phyloP scores from a whole-genome alignment of 2,113 vertebrate genomes.

The Pachypanchax playfairii region DNA sequence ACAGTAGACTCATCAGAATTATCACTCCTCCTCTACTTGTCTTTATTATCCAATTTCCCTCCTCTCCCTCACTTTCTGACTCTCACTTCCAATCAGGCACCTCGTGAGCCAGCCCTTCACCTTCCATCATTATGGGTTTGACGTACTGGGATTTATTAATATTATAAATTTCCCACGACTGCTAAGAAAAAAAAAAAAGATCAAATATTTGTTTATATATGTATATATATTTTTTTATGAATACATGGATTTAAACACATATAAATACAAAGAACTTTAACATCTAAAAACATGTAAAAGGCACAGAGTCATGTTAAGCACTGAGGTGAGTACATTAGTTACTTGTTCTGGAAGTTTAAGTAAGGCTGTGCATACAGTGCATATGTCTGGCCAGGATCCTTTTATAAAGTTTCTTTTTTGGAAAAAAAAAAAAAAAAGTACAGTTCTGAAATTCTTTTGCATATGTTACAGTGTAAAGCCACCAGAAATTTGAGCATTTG shows the following conservation, averaged over 20 bases:
- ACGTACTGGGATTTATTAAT: conserved; percentile 73
- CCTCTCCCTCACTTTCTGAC: conserved; percentile 45
- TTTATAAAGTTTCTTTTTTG: conserved; percentile 25
- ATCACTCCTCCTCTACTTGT: conserved; percentile 68
- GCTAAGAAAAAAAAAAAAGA: conserved; percentile 34
- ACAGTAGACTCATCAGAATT: conserved; percentile 65
- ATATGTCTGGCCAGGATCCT: conserved; percentile 20
- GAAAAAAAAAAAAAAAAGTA: too few relatives aligned
- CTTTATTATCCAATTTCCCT: conserved; percentile 70
- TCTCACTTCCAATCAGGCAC: conserved; percentile 60
- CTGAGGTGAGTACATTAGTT: conserved; percentile 56
- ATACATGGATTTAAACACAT: conserved; percentile 72
- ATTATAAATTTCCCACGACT: conserved; percentile 35
- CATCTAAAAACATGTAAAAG: conserved; percentile 53
- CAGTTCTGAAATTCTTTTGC: conserved; percentile 39
- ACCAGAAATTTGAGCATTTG: conserved; percentile 48
- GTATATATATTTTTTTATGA: conserved; percentile 66
- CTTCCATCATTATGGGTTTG: conserved; percentile 22
- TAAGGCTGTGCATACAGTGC: conserved; percentile 60
- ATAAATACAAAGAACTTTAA: conserved; percentile 72
- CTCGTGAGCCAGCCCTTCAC: conserved; percentile 43
- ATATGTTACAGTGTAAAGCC: conserved; percentile 58
- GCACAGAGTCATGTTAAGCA: conserved; percentile 65
- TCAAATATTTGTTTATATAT: conserved; percentile 47
- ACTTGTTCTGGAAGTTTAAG: conserved; percentile 25